Evolutionary conservation across 2,888 invertebrate genomes (phyloP), one percentile per base, ranked within the genome.

Genomic region (Clostera curtula): DNA sequence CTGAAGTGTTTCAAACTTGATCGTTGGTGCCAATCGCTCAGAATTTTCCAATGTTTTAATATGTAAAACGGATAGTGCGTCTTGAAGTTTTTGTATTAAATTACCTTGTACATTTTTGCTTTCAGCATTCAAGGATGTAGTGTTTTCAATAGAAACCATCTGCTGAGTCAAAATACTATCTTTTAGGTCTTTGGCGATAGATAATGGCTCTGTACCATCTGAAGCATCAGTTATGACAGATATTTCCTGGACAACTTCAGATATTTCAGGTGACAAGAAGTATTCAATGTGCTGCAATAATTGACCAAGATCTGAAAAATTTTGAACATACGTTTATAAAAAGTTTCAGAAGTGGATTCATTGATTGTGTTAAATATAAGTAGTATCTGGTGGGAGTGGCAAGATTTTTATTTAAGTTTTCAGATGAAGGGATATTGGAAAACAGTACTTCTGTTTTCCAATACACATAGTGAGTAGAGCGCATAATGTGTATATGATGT

Each of bases 261-360:
- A 23, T 11, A 53, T 30, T 25, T 52, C 43, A 8, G 40, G 33
- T 2, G 56, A 56, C 25, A 46, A 37, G 22, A 61, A 55, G 12
- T 52, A 47, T 15, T 56, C 43, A 12, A 64, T 52, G 12, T 55
- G 57, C 12, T 49, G 40, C 15, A 56, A 32, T 5, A 63, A 34
- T 23, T 9, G 17, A 19, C 19, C 27, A 9, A 34, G 26, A 31
- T 39, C 50, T 50, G 36, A 4, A 48, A 50, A 19, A n/a, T n/a
- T n/a, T n/a, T n/a, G n/a, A n/a, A n/a, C n/a, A n/a, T n/a, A n/a
- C n/a, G n/a, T n/a, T n/a, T 4, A 18, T 18, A 18, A 5, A 7
- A 18, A 18, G 8, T 5, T 18, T 3, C 19, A 29, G 19, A 14
- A 21, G 19, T 17, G 1, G 7, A 1, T 4, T 6, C 8, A 25